phyloP scores from a whole-genome alignment of 1,140 invertebrate species.

The Manduca sexta region DNA sequence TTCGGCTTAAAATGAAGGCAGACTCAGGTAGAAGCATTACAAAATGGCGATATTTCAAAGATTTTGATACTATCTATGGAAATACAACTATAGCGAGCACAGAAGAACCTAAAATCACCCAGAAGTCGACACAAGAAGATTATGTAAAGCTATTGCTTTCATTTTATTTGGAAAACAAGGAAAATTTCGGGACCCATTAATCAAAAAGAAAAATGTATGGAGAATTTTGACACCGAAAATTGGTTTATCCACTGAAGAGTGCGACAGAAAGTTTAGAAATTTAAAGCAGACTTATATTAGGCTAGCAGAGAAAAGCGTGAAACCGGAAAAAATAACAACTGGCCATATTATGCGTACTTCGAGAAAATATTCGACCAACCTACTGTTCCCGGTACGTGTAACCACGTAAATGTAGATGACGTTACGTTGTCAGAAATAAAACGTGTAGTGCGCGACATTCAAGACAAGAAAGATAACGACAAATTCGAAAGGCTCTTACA shows the following conservation, averaged over 20 bases:
- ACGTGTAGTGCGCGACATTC: conserved; percentile 31
- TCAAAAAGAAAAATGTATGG: conserved; percentile 55
- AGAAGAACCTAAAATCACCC: not conserved
- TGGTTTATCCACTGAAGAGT: conserved; percentile 47
- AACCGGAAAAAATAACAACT: conserved; percentile 41
- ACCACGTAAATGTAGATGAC: conserved; percentile 25
- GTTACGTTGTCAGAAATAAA: conserved; percentile 40
- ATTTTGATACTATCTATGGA: conserved; percentile 55
- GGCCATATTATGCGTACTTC: conserved; percentile 61
- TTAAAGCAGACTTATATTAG: conserved; percentile 61
- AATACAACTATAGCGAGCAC: conserved; percentile 10
- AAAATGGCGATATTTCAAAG: conserved; percentile 61
- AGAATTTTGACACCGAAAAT: conserved; percentile 39
- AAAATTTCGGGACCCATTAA: conserved; percentile 49
- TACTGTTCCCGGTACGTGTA: conserved; percentile 12
- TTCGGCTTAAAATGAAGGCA: conserved; percentile 45
- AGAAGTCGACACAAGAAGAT: conserved; percentile 32
- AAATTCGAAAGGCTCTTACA: conserved; percentile 51
- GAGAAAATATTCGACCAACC: conserved; percentile 54
- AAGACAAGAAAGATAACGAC: conserved; percentile 37
- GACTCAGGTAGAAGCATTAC: conserved; percentile 36
- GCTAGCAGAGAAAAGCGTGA: conserved; percentile 40
- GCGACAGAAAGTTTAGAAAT: conserved; percentile 63
- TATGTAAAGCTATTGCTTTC: conserved; percentile 46
- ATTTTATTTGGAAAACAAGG: conserved; percentile 56